Evolutionary conservation across 2,113 vertebrate species (phyloP), one percentile per base, ranked within the genome.

Genomic region (Sapayoa aenigma): DNA sequence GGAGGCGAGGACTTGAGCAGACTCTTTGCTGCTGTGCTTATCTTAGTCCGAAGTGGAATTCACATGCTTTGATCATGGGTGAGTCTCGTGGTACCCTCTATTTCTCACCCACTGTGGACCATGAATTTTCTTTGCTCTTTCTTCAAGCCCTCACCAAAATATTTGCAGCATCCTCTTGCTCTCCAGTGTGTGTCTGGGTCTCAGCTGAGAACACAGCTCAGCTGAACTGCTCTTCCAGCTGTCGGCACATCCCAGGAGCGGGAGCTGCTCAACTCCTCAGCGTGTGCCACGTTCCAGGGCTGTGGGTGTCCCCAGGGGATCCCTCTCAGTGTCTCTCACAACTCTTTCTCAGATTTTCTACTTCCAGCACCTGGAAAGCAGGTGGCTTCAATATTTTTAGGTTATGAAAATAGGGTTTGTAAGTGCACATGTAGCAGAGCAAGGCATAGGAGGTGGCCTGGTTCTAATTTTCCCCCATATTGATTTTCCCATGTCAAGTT

Each of bases 201-300:
- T 16, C 39, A 65, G 12, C 31, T 87, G 92, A 30, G 11, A 14
- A 1, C 6, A 9, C 28, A 28, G 35, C 46, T 65, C 23, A 16
- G 56, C 6, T 31, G 49, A 31, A 14, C 53, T 59, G 73, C 63
- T n/a, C 18, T 46, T 77, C 53, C 35, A 59, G 24, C 56, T 0
- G 0, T 7, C 66, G 33, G 11, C 20, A 20, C 0, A 0, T 21
- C 62, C 21, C 4, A 0, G 44, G 65, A 39, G 79, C 56, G 39
- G 41, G 56, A n/a, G 47, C 27, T 31, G 47, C 47, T 77, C n/a
- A 9, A 33, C 9, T 39, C 37, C 21, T 0, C 17, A 2, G 12
- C 1, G 18, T 37, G n/a, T 9, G 17, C 75, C 19, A 3, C 1
- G 2, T 16, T 31, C 25, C 35, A 9, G 31, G 9, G 31, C 12